These are phyloP conservation scores for Takifugu flavidus DNA, from an alignment of 2,113 vertebrate genomes.

Conservation along the genomic window DNA sequence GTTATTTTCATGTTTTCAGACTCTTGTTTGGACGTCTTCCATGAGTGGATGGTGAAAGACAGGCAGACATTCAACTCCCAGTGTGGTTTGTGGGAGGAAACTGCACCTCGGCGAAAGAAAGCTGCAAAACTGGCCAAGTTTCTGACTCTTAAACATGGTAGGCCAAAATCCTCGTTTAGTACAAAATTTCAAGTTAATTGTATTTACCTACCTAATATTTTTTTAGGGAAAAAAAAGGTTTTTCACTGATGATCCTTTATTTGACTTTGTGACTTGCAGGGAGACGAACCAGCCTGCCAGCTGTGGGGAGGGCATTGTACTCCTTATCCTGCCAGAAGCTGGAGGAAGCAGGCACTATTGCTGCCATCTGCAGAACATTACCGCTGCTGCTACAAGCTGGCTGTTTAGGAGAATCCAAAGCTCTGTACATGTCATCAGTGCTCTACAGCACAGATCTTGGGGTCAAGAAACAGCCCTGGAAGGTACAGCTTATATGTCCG, in stretches of 20 bases:
- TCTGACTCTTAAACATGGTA: slow-evolving; percentile 65
- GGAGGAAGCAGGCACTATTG: slow-evolving; percentile 15
- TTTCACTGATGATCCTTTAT: neutral
- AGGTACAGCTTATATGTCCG: slow-evolving; percentile 53
- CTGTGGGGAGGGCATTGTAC: slow-evolving; percentile 67
- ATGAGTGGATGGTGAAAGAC: slow-evolving; percentile 28
- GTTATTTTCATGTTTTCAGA: slow-evolving; percentile 42
- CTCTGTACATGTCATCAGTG: slow-evolving; percentile 70
- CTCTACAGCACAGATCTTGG: slow-evolving; percentile 72
- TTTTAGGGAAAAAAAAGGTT: neutral
- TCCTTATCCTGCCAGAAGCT: slow-evolving; percentile 60
- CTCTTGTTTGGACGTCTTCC: slow-evolving; percentile 53
- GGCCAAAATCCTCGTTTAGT: neutral
- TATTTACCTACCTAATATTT: no score
- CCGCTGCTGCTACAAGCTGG: slow-evolving; percentile 74
- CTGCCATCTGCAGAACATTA: slow-evolving; percentile 49
- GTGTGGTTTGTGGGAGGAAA: slow-evolving; percentile 59
- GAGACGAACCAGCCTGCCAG: slow-evolving; percentile 22
- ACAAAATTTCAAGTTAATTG: no score
- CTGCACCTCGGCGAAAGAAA: slow-evolving; percentile 37
- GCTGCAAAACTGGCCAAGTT: slow-evolving; percentile 54
- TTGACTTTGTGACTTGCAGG: slow-evolving; percentile 33
- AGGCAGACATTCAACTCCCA: slow-evolving; percentile 10
- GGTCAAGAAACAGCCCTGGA: slow-evolving; percentile 52
- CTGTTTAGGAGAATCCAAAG: slow-evolving; percentile 69